These are phyloP conservation scores for Latrodectus geometricus DNA, from an alignment of 1,140 invertebrate genomes.

Conservation along the genomic window DNA sequence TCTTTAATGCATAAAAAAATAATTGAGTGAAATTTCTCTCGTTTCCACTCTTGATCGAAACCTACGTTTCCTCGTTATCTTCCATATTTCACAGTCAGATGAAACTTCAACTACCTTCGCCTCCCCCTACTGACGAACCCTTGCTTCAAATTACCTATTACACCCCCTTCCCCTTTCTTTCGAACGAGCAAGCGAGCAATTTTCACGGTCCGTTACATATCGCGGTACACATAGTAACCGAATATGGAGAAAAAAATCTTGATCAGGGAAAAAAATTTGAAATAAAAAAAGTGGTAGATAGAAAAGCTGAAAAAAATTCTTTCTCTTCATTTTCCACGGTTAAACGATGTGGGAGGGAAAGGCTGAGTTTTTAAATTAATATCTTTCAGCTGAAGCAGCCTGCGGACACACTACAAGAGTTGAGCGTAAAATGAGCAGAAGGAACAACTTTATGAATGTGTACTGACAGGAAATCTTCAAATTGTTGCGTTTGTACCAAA, in stretches of 20 bases:
- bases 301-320: neutral
- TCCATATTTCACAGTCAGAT: constrained; percentile 27
- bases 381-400: constrained; percentile 15
- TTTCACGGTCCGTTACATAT: constrained; percentile 40
- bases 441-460: too few relatives aligned
- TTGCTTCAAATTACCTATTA: constrained; percentile 4
- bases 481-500: too few relatives aligned
- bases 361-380: constrained; percentile 35
- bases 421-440: too few relatives aligned
- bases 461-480: too few relatives aligned
- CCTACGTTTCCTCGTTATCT: constrained; percentile 21
- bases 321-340: neutral
- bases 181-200: constrained; percentile 27
- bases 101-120: neutral
- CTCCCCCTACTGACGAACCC: neutral
- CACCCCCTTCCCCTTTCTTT: neutral
- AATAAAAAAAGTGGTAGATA: neutral
- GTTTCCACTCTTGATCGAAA: neutral
- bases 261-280: constrained; percentile 6
- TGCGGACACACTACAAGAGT: neutral
- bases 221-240: constrained; percentile 26
- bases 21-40: neutral
- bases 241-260: constrained; percentile 10
- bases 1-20: too few relatives aligned
- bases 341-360: neutral